Percentiles rank a stretch among this genome's conserved stretches.
Evolutionary conservation across 2,888 invertebrate species (phyloP).

Genomic region (Leptinotarsa tumamoca): DNA sequence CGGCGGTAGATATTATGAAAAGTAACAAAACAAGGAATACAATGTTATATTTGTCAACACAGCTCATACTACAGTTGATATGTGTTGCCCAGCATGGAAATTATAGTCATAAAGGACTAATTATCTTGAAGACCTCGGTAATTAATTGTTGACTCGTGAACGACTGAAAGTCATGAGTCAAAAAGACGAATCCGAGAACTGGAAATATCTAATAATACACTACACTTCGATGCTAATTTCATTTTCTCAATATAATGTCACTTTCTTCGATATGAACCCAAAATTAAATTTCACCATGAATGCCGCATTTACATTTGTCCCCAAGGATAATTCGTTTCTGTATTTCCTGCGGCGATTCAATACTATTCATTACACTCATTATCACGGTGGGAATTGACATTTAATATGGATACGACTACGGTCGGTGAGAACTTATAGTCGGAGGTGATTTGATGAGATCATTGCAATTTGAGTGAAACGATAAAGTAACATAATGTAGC

Average conservation of each 20-base stretch:
- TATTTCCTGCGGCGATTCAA: background rate
- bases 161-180: background rate
- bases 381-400: constrained; percentile 17
- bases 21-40: too few relatives aligned
- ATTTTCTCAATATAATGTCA: constrained; percentile 6
- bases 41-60: too few relatives aligned
- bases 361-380: constrained; percentile 19
- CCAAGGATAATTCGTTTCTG: constrained; percentile 6
- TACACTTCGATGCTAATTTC: background rate
- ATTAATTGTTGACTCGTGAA: background rate
- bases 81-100: too few relatives aligned
- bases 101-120: too few relatives aligned
- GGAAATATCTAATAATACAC: constrained; percentile 3
- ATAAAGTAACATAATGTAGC: background rate
- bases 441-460: background rate
- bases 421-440: constrained; percentile 7
- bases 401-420: background rate
- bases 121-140: too few relatives aligned
- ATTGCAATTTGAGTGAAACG: background rate
- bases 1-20: too few relatives aligned
- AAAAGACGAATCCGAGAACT: constrained; percentile 1
- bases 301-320: constrained; percentile 9
- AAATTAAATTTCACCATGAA: constrained; percentile 20
- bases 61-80: too few relatives aligned
- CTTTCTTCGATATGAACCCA: constrained; percentile 10